Conservation (phyloP, 2,113 vertebrate species). For the Pagrus major region DNA sequence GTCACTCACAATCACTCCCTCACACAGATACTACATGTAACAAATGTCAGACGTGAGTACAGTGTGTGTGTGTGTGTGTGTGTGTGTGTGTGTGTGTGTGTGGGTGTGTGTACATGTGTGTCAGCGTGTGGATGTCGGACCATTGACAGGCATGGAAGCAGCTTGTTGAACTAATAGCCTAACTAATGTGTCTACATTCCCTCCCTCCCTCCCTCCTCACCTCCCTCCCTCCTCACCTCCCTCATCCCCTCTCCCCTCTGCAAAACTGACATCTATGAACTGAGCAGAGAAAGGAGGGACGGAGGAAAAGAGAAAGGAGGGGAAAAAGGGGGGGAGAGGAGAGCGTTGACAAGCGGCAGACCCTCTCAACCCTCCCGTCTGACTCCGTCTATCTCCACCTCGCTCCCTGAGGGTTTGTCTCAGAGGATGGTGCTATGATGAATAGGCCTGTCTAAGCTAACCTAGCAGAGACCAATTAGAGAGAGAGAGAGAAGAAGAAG, state of each 20-base stretch:
- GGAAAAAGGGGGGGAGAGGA: constrained; percentile 60
- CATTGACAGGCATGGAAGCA: constrained; percentile 97
- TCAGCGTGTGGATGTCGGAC: constrained; percentile 78
- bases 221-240: constrained; percentile 37
- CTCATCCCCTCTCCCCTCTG: constrained; percentile 44
- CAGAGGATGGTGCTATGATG: constrained; percentile 97
- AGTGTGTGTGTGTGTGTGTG: constrained; percentile 28
- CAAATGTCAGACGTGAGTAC: constrained; percentile 67
- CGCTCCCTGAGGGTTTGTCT: constrained; percentile 94
- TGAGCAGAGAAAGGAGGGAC: constrained; percentile 40
- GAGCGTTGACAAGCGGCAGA: constrained; percentile 84
- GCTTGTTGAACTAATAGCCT: constrained; percentile 98
- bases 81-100: constrained; percentile 54
- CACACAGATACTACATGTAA: constrained; percentile 69
- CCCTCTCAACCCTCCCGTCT: constrained; percentile 83
- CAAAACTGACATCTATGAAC: constrained; percentile 78
- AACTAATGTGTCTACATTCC: constrained; percentile 95
- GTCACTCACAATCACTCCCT: constrained; percentile 60
- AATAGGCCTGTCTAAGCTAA: constrained; percentile 99
- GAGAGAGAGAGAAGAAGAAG: constrained; percentile 83
- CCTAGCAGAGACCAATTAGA: constrained; percentile 99
- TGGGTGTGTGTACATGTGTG: constrained; percentile 31
- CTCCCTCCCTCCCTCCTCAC: constrained; percentile 52
- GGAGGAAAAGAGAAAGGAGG: constrained; percentile 40
- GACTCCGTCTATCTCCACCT: constrained; percentile 87